Percentiles rank a stretch among this genome's conserved stretches.
Evolutionary conservation across 2,888 invertebrate genomes (phyloP).

Genomic region (Drosophila borborema): DNA sequence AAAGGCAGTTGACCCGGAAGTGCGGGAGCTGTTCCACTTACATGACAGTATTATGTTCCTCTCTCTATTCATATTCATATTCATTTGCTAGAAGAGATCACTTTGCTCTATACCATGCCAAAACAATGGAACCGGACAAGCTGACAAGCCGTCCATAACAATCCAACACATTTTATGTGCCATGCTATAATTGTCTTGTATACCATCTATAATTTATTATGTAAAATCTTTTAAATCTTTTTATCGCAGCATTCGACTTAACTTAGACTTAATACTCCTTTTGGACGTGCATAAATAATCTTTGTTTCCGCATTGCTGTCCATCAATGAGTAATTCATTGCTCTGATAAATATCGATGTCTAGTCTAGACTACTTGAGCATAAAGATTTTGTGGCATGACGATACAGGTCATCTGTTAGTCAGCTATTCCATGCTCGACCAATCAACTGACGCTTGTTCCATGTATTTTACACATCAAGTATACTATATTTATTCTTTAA

Average conservation of each 20-base stretch:
- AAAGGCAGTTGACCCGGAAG: constrained; percentile 57
- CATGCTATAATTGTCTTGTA: constrained; percentile 6
- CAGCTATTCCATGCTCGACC: neutral
- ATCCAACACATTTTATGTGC: constrained; percentile 7
- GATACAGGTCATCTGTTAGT: constrained; percentile 2
- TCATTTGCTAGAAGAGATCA: neutral
- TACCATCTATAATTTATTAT: constrained; percentile 15
- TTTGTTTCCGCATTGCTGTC: constrained; percentile 4
- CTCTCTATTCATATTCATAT: neutral
- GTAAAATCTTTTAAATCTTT: constrained; percentile 2
- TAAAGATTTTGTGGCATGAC: neutral
- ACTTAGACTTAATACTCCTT: neutral
- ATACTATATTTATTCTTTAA: constrained; percentile 22
- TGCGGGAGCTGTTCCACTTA: constrained; percentile 35
- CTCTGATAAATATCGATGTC: neutral
- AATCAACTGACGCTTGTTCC: neutral
- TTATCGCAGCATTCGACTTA: neutral
- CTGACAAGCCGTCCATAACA: constrained; percentile 10
- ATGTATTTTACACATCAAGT: constrained; percentile 11
- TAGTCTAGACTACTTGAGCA: neutral
- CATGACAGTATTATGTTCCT: constrained; percentile 7
- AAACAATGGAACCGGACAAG: constrained; percentile 6
- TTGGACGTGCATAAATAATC: constrained; percentile 1
- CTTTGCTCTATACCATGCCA: constrained; percentile 1
- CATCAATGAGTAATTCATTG: constrained; percentile 4